A percentile compares a stretch with the other conserved stretches of the same genome.
Evolutionary conservation across 1,140 invertebrate genomes (phyloP).

Genomic region (Drosophila pandora): DNA sequence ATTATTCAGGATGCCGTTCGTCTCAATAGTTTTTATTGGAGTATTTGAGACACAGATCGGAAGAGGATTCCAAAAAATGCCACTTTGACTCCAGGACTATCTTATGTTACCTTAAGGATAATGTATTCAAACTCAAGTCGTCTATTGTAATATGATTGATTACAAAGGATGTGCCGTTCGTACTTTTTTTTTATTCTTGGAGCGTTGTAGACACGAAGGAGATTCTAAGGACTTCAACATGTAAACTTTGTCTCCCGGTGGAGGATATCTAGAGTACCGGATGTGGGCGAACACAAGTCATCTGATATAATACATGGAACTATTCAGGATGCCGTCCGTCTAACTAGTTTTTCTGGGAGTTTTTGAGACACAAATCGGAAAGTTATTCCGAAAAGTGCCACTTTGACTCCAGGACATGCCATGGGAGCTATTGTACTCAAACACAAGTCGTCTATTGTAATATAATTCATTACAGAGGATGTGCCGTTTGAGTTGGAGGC

Average conservation of each 20-base stretch:
- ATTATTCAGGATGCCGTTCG: slow-evolving; percentile 54
- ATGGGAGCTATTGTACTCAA: slow-evolving; percentile 35
- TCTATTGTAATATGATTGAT: slow-evolving; percentile 31
- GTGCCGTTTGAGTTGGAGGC: not conserved
- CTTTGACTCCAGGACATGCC: slow-evolving; percentile 52
- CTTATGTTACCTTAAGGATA: not conserved
- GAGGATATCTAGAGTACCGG: not conserved
- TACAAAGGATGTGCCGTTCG: slow-evolving; percentile 45
- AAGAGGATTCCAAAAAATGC: slow-evolving; percentile 24
- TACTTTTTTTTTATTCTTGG: slow-evolving; percentile 16
- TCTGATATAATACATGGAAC: slow-evolving; percentile 31
- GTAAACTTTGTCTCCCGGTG: slow-evolving; percentile 19
- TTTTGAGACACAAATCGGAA: slow-evolving; percentile 40
- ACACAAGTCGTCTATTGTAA: slow-evolving; percentile 30
- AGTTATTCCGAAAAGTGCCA: slow-evolving; percentile 31
- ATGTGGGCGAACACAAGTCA: slow-evolving; percentile 55
- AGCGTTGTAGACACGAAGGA: slow-evolving; percentile 41
- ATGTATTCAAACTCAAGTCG: slow-evolving; percentile 45
- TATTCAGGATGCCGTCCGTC: slow-evolving; percentile 45
- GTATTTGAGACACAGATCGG: slow-evolving; percentile 43
- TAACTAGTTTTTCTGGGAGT: slow-evolving; percentile 21
- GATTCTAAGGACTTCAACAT: not conserved
- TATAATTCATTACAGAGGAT: slow-evolving; percentile 14
- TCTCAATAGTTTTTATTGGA: slow-evolving; percentile 20
- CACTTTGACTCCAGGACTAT: slow-evolving; percentile 64